Percentiles rank a stretch among this genome's conserved stretches.
These are phyloP conservation scores for Plotosus lineatus DNA, from an alignment of 2,113 vertebrate genomes.

Conservation along the genomic window DNA sequence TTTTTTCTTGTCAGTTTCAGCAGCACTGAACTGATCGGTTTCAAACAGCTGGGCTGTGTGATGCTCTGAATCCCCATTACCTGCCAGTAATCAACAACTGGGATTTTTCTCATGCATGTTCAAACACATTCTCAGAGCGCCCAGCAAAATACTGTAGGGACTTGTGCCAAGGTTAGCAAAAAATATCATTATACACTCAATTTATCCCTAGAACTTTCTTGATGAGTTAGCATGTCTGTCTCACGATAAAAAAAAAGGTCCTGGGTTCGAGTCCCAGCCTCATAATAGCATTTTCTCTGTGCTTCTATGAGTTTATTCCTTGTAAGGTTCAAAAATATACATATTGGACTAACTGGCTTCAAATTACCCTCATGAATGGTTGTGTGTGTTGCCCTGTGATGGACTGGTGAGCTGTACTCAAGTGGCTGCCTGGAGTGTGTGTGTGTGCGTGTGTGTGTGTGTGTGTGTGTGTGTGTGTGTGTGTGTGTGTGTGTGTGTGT, in stretches of 20 bases:
- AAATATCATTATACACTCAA: neutral
- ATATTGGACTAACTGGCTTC: too few species aligned
- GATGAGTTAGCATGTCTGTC: too few species aligned
- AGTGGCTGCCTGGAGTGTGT: too few species aligned
- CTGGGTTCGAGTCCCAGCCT: too few species aligned
- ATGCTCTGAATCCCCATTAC: neutral
- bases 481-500: slow-evolving; percentile 5
- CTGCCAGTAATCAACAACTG: neutral
- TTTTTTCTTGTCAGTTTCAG: neutral
- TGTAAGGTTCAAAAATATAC: too few species aligned
- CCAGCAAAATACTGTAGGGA: neutral
- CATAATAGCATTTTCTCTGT: too few species aligned
- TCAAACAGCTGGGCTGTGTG: neutral
- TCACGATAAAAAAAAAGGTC: too few species aligned
- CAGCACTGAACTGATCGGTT: neutral
- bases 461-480: neutral
- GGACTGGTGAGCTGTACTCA: too few species aligned
- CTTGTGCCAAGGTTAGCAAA: neutral
- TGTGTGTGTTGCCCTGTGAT: too few species aligned
- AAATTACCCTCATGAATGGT: too few species aligned
- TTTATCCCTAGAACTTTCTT: neutral
- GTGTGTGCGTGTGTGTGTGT: too few species aligned
- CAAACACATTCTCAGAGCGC: neutral
- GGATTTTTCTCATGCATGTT: neutral
- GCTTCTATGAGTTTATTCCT: too few species aligned